Evolutionary conservation across 2,113 vertebrate species (phyloP).

Genomic region (Ascaphus truei): DNA sequence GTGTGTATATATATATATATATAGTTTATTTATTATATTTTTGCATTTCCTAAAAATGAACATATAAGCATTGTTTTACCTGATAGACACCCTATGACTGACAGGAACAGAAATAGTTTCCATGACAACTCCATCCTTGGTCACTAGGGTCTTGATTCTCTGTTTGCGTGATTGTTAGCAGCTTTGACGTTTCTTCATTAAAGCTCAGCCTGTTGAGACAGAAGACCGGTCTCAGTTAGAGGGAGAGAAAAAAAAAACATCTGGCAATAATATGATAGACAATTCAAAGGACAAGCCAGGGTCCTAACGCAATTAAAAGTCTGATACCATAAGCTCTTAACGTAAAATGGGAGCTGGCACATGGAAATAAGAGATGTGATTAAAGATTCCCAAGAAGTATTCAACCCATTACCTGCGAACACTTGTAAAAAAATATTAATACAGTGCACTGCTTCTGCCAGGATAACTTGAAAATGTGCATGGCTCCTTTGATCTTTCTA

Average conservation of each 20-base stretch:
- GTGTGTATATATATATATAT: no score
- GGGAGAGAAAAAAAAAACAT: slow-evolving; percentile 30
- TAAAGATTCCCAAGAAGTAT: background rate
- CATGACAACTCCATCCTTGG: slow-evolving; percentile 86
- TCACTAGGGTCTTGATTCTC: slow-evolving; percentile 58
- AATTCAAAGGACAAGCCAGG: slow-evolving; percentile 24
- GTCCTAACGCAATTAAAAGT: slow-evolving; percentile 37
- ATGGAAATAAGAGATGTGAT: slow-evolving; percentile 27
- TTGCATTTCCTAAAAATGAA: slow-evolving; percentile 3
- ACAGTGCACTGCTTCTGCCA: background rate
- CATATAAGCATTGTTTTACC: slow-evolving; percentile 62
- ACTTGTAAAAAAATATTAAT: slow-evolving; percentile 15
- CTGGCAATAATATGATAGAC: slow-evolving; percentile 38
- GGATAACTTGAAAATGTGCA: background rate
- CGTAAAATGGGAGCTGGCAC: slow-evolving; percentile 24
- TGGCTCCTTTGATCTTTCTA: background rate
- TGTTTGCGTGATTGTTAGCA: slow-evolving; percentile 62
- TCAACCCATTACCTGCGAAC: slow-evolving; percentile 7
- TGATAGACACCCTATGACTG: slow-evolving; percentile 83
- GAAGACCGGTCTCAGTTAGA: slow-evolving; percentile 45
- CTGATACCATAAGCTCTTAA: slow-evolving; percentile 14
- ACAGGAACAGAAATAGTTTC: slow-evolving; percentile 86
- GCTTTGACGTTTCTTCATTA: slow-evolving; percentile 78
- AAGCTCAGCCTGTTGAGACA: slow-evolving; percentile 69
- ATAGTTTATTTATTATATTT: no score